These are phyloP conservation scores for Crematogaster levior DNA, from an alignment of 2,888 invertebrate genomes.

Conservation along the genomic window DNA sequence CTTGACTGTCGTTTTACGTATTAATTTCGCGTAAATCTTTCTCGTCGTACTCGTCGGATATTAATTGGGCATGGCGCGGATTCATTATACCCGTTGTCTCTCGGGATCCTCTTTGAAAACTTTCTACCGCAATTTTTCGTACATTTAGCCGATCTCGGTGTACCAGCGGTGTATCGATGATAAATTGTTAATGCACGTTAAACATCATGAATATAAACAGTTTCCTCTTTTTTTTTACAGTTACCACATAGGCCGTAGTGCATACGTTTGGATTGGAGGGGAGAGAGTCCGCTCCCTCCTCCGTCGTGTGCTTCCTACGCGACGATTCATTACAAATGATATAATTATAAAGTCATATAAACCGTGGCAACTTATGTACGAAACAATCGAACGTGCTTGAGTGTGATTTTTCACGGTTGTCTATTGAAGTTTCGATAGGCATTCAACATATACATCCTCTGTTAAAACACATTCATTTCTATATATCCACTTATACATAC, in stretches of 20 bases:
- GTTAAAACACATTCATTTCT: not conserved
- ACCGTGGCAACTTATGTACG: conserved; percentile 22
- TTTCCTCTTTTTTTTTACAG: conserved; percentile 31
- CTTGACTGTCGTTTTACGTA: conserved; percentile 50
- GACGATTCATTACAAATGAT: conserved; percentile 30
- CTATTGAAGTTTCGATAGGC: conserved; percentile 30
- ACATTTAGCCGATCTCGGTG: not conserved
- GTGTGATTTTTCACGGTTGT: conserved; percentile 28
- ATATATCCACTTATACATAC: too few relatives aligned
- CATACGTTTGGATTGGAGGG: conserved; percentile 14
- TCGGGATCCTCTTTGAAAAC: not conserved
- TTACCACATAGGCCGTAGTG: conserved; percentile 47
- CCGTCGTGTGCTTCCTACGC: not conserved
- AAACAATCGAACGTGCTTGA: conserved; percentile 45
- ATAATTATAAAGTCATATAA: conserved; percentile 32
- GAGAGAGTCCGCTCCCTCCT: not conserved
- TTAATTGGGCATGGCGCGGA: conserved; percentile 54
- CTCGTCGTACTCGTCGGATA: conserved; percentile 56
- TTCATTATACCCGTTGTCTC: conserved; percentile 42
- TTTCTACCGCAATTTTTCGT: conserved; percentile 28
- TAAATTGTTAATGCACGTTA: conserved; percentile 60
- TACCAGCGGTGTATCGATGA: too few relatives aligned
- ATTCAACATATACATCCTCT: conserved; percentile 38
- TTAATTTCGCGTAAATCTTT: conserved; percentile 41
- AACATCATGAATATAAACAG: conserved; percentile 67